phyloP scores from a whole-genome alignment of 1,140 invertebrate genomes.

The Proales similis region DNA sequence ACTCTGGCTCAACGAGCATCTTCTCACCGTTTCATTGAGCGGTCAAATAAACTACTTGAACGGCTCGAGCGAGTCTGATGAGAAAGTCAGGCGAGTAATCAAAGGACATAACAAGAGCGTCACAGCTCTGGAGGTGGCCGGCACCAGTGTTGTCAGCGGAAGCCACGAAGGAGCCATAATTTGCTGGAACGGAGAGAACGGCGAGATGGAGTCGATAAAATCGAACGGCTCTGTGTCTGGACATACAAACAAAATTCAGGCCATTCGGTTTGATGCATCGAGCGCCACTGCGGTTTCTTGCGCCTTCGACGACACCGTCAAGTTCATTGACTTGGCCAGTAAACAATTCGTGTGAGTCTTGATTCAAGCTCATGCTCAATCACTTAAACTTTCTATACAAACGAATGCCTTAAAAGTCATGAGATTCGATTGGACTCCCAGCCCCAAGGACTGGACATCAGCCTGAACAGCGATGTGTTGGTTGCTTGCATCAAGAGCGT shows the following conservation, averaged over 20 bases:
- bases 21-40: slow-evolving; percentile 81
- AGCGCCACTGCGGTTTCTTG: not conserved
- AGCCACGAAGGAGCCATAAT: slow-evolving; percentile 82
- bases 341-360: not conserved
- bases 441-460: slow-evolving; percentile 15
- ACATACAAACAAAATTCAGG: slow-evolving; percentile 36
- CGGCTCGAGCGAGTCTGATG: not conserved
- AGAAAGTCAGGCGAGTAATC: slow-evolving; percentile 40
- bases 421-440: slow-evolving; percentile 12
- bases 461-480: not conserved
- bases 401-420: not conserved
- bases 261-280: slow-evolving; percentile 1
- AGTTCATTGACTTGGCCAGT: slow-evolving; percentile 10
- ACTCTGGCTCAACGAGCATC: slow-evolving; percentile 77
- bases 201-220: slow-evolving; percentile 13
- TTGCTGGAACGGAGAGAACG: slow-evolving; percentile 4
- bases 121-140: slow-evolving; percentile 72
- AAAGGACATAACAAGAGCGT: slow-evolving; percentile 96
- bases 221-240: not conserved
- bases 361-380: not conserved
- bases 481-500: slow-evolving; percentile 11
- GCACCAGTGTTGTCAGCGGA: slow-evolving; percentile 70
- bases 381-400: not conserved
- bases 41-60: slow-evolving; percentile 70
- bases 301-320: slow-evolving; percentile 24